Conservation (phyloP, 1,140 invertebrate species). For the Euglossa dilemma region DNA sequence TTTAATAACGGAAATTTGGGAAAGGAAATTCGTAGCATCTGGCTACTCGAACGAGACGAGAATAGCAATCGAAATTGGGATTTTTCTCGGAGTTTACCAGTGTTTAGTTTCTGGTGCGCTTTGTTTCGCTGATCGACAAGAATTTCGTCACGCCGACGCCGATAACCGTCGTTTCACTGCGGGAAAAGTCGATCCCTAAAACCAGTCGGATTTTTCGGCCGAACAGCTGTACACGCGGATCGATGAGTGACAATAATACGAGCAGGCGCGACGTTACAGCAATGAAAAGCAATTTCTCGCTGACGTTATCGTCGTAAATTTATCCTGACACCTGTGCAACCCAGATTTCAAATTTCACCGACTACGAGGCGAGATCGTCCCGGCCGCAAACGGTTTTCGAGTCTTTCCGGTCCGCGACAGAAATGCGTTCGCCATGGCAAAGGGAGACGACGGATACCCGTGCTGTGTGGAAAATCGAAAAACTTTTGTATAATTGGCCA, state of each 20-base stretch:
- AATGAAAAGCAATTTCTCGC: constrained; percentile 75
- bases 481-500: not conserved
- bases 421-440: constrained; percentile 5
- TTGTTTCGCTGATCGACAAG: no score
- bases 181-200: not conserved
- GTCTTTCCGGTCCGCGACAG: not conserved
- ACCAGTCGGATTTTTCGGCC: not conserved
- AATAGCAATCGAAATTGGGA: no score
- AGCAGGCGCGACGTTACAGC: constrained; percentile 29
- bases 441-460: not conserved
- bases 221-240: constrained; percentile 50
- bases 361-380: not conserved
- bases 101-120: no score
- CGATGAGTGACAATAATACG: constrained; percentile 67
- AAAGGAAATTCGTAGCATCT: no score
- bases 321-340: constrained; percentile 71
- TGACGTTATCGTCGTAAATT: constrained; percentile 75
- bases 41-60: no score
- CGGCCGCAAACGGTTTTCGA: constrained; percentile 18
- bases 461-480: not conserved
- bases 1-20: no score
- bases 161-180: not conserved
- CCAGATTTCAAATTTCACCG: constrained; percentile 63
- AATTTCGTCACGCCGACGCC: no score
- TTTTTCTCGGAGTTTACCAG: no score